Evolutionary conservation across 2,888 invertebrate species (phyloP).

Genomic region (Chrysodeixis includens): DNA sequence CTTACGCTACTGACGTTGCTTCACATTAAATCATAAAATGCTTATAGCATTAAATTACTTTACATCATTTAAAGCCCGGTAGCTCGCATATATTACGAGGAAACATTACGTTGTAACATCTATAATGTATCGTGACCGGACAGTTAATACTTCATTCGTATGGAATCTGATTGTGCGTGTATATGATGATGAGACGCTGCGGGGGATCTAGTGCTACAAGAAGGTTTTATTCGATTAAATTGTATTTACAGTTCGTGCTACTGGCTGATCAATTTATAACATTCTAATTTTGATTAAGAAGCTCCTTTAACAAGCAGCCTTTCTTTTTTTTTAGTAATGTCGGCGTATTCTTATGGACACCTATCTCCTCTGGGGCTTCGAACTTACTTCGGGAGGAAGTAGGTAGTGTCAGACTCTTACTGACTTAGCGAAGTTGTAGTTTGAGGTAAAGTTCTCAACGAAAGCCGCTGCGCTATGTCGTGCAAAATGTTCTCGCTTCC

Average conservation of each 20-base stretch:
- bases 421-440: too few species aligned
- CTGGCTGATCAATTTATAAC: constrained; percentile 14
- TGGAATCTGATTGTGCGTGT: constrained; percentile 24
- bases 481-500: too few species aligned
- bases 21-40: constrained; percentile 17
- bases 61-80: constrained; percentile 32
- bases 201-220: constrained; percentile 32
- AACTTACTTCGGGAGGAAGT: too few species aligned
- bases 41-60: constrained; percentile 27
- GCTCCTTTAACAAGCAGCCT: too few species aligned
- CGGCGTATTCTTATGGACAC: too few species aligned
- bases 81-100: constrained; percentile 31
- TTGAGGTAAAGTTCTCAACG: too few species aligned
- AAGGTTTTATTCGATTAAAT: constrained; percentile 37
- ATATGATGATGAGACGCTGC: constrained; percentile 29
- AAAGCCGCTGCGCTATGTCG: too few species aligned
- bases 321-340: too few species aligned
- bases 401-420: too few species aligned
- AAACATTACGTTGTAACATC: constrained; percentile 20
- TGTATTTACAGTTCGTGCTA: constrained; percentile 27
- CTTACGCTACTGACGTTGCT: constrained; percentile 8
- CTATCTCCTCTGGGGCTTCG: too few species aligned
- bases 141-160: constrained; percentile 42
- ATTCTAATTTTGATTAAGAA: too few species aligned
- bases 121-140: constrained; percentile 35